Evolutionary conservation across 1,140 invertebrate genomes (phyloP), one percentile per base, ranked within the genome.

Genomic region (Daktulosphaira vitifoliae): DNA sequence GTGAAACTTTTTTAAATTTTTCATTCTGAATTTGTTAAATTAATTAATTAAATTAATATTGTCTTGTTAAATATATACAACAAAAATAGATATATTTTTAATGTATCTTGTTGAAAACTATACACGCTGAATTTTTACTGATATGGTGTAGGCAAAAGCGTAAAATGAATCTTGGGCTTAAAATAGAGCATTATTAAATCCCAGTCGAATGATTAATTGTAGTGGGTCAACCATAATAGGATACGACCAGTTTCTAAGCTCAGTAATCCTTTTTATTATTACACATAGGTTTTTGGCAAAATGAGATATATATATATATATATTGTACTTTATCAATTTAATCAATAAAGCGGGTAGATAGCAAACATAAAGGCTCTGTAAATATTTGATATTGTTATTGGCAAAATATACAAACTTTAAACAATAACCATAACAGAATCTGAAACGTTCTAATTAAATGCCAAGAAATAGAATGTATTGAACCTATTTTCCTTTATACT

Each of bases 321-420:
- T 20, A 11, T 42, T 6, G 11, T 33, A 44, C 22, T 8, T 11
- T 15, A 46, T 29, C 11, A 29, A 6, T 20, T 29, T 16, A 48
- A 62, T 48, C 56, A 62, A 62, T 62, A 62, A 29, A 62, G 16
- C 20, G 25, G 42, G 26, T 46, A 48, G 42, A 62, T 23, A 11
- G 25, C 1, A 29, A 62, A 62, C 56, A 46, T 62, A 62, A 48
- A 48, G 56, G 39, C 22, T 16, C 23, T 29, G 56, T 62, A 62
- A 62, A 62, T 62, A 62, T 62, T 62, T 62, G 18, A 62, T 62
- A 62, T 46, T 46, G 25, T 46, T 48, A 62, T 62, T 62, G 56
- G 56, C 42, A 62, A 33, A 39, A 29, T 56, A 37, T 44, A 25
- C 23, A 62, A 48, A 62, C 56, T 33, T 11, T 6, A 33, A 59